A percentile compares a stretch with the other conserved stretches of the same genome.
Evolutionary conservation across 2,113 vertebrate species (phyloP).

Genomic region (Chrysochloris asiatica): DNA sequence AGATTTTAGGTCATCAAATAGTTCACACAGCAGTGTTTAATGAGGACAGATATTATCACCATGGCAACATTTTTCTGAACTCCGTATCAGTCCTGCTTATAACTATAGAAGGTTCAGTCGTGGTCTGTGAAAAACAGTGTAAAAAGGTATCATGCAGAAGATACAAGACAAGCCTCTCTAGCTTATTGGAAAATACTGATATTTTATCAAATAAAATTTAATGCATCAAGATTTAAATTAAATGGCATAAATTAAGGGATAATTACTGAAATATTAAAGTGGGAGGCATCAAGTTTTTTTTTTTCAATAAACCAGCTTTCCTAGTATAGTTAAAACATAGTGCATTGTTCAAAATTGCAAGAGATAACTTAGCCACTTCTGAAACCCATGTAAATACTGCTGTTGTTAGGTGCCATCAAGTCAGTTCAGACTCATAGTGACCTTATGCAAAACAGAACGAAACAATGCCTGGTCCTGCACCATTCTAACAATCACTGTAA

Average conservation of each 20-base stretch:
- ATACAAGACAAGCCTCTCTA: background rate
- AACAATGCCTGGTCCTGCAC: too few species aligned
- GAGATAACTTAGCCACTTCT: background rate
- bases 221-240: constrained; percentile 29
- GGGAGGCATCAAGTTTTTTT: background rate
- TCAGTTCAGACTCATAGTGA: too few species aligned
- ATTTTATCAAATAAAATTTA: constrained; percentile 13
- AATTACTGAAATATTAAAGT: background rate
- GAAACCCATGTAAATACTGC: constrained; percentile 20
- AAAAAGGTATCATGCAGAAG: background rate
- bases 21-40: constrained; percentile 1
- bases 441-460: too few species aligned
- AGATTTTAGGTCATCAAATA: constrained; percentile 38
- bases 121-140: background rate
- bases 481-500: too few species aligned
- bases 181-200: background rate
- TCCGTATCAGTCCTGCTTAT: background rate
- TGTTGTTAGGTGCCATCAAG: too few species aligned
- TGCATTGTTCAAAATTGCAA: constrained; percentile 21
- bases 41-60: constrained; percentile 31
- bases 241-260: constrained; percentile 28
- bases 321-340: constrained; percentile 30
- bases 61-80: constrained; percentile 45
- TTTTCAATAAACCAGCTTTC: constrained; percentile 37
- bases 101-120: background rate